phyloP scores from a whole-genome alignment of 2,888 invertebrate species.

The Thymelicus acteon region DNA sequence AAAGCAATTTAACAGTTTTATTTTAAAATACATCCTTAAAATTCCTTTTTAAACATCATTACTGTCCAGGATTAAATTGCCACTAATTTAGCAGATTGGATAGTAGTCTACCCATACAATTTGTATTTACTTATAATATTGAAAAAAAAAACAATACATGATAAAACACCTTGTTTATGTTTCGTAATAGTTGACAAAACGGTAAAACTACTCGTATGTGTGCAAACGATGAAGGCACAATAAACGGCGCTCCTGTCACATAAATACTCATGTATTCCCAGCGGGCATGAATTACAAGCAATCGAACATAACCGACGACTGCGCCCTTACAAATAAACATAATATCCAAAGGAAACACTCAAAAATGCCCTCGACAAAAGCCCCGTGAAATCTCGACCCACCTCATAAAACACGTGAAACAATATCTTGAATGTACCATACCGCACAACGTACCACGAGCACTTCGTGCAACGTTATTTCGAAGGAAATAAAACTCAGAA shows the following conservation, averaged over 20 bases:
- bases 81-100: too few relatives aligned
- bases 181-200: not conserved
- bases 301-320: constrained; percentile 58
- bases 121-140: too few relatives aligned
- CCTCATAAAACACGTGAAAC: constrained; percentile 84
- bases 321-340: constrained; percentile 62
- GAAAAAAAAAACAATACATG: too few relatives aligned
- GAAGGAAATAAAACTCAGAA: constrained; percentile 45
- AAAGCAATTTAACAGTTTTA: too few relatives aligned
- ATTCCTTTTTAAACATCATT: too few relatives aligned
- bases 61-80: too few relatives aligned
- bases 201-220: not conserved
- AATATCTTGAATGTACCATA: constrained; percentile 67
- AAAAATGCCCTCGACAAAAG: constrained; percentile 68
- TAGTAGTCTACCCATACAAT: too few relatives aligned
- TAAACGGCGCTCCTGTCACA: constrained; percentile 55
- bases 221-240: constrained; percentile 42
- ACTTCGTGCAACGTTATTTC: constrained; percentile 38
- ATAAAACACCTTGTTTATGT: too few relatives aligned
- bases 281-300: constrained; percentile 61
- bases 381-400: constrained; percentile 78
- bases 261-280: constrained; percentile 58
- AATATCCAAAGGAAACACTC: constrained; percentile 64
- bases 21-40: too few relatives aligned
- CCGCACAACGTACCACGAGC: constrained; percentile 36